Base-by-base conservation (phyloP, 2,797 vertebrate species). In the Geotrypetes seraphini region DNA sequence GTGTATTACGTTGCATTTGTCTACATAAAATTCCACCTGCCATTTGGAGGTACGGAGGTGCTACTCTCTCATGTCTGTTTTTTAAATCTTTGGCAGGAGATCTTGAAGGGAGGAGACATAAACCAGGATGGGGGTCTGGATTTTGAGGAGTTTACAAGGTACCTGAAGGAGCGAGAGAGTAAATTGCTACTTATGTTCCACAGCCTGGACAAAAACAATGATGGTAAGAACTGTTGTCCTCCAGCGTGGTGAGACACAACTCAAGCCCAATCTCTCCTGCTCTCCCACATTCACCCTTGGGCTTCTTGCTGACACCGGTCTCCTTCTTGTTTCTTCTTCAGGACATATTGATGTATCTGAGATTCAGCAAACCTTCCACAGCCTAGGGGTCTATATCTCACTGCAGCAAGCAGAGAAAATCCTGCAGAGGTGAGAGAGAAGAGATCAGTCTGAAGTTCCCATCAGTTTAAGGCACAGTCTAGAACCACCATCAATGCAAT, bases 271-370 rank as follows among this genome's bases (percentile, higher is more conserved):
- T n/a, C n/a, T n/a, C n/a, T n/a, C n/a, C n/a, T n/a, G n/a, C n/a
- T n/a, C n/a, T n/a, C n/a, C 7, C 20, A 36, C 23, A 13, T 3
- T 3, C 12, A 6, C 3, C 15, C 33, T 23, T 18, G 9, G 8
- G 21, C 12, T 12, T 3, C 13, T 7, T n/a, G n/a, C n/a, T n/a
- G n/a, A n/a, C n/a, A n/a, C n/a, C n/a, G 10, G 12, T 17, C 11
- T 7, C 3, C 19, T 4, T 28, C 29, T 5, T 23, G 4, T 15
- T 17, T 16, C 38, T 28, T 5, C 16, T 35, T 12, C 43, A 91
- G 89, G 89, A 56, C 70, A 57, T 18, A 92, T 92, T 2, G 89
- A 92, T 25, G 74, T 78, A 15, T 80, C 64, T 1, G 89, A 92
- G 60, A 89, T 92, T 50, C 86, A 87, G 51, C 72, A 80, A 34